phyloP scores from a whole-genome alignment of 2,113 vertebrate genomes.

The Calypte anna region DNA sequence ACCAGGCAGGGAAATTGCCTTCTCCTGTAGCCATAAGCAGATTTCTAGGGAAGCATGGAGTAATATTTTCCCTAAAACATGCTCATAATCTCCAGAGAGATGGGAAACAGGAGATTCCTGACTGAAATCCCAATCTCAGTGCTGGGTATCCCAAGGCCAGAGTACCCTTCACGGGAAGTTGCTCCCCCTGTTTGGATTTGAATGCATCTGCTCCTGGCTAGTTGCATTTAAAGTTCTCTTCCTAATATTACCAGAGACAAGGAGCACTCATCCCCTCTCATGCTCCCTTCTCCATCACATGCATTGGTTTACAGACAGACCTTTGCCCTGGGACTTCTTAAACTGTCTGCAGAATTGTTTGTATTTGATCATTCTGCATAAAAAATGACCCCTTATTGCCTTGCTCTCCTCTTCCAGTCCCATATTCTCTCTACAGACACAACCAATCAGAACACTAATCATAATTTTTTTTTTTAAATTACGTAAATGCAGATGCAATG shows the following conservation, averaged over 20 bases:
- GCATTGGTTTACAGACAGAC: neutral
- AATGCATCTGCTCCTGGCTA: neutral
- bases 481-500: neutral
- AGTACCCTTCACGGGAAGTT: neutral
- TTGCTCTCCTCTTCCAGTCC: neutral
- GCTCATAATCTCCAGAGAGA: neutral
- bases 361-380: neutral
- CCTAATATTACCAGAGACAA: neutral
- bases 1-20: neutral
- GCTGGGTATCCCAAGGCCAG: neutral
- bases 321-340: neutral
- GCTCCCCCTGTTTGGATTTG: neutral
- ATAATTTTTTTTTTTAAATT: neutral
- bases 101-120: neutral
- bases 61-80: neutral
- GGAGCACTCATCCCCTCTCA: neutral
- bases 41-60: neutral
- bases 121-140: neutral
- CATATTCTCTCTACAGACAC: neutral
- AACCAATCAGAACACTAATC: neutral
- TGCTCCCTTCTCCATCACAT: neutral
- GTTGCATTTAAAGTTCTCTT: neutral
- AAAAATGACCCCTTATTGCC: neutral
- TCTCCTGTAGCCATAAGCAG: fast-evolving
- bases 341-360: neutral